Conservation (phyloP, 2,888 invertebrate genomes). For the Archips xylosteana region DNA sequence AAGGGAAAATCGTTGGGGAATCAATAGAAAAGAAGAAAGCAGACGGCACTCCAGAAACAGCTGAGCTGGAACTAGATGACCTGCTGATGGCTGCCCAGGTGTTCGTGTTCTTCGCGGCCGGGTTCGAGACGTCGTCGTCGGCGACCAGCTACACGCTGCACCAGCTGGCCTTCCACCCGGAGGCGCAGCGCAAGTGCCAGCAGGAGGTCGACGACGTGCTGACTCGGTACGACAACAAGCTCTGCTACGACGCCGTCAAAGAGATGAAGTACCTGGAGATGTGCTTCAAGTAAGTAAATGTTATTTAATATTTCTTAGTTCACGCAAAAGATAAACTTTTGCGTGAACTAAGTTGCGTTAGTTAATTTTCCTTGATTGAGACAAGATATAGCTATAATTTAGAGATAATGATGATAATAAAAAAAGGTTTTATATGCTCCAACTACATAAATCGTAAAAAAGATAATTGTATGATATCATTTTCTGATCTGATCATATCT, state of each 20-base stretch:
- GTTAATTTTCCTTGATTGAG: neutral
- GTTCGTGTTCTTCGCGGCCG: conserved; percentile 72
- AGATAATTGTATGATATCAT: neutral
- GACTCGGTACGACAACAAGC: too few species aligned
- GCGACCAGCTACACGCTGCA: too few species aligned
- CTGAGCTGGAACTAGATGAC: conserved; percentile 61
- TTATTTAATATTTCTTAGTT: too few species aligned
- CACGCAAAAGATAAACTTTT: too few species aligned
- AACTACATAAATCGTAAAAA: neutral
- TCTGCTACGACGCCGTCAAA: conserved; percentile 52
- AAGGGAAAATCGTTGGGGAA: conserved; percentile 63
- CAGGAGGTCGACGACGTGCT: too few species aligned
- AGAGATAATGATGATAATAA: neutral
- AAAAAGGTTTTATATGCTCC: neutral
- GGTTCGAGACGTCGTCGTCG: conserved; percentile 78
- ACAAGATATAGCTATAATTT: neutral
- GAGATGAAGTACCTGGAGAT: neutral
- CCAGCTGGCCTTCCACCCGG: too few species aligned
- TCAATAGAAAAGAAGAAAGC: conserved; percentile 56
- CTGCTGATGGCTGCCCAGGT: conserved; percentile 63
- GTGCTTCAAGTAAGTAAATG: neutral
- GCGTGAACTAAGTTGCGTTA: neutral
- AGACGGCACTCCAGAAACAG: conserved; percentile 59
- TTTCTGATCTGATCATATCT: too few species aligned
- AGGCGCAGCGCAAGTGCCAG: too few species aligned